phyloP scores from a whole-genome alignment of 2,888 invertebrate species.

The Oxyteleia sp. region DNA sequence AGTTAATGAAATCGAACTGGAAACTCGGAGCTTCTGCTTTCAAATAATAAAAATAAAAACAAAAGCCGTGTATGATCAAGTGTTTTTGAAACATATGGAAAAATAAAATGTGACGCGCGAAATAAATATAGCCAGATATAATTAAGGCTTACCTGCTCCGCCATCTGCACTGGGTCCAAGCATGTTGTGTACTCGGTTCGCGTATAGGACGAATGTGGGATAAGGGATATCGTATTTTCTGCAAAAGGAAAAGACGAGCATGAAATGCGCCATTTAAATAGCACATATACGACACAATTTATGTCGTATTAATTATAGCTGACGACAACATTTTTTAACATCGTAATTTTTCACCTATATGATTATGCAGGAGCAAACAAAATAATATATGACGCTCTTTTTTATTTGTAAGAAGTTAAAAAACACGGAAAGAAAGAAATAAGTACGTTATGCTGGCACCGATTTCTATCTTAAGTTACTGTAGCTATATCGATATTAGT shows the following conservation, averaged over 20 bases:
- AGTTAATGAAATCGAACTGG: conserved; percentile 31
- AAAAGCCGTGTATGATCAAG: conserved; percentile 44
- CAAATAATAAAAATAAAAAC: conserved; percentile 47
- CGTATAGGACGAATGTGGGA: conserved; percentile 97
- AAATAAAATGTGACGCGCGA: conserved; percentile 53
- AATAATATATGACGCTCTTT: no score
- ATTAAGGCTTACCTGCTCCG: conserved; percentile 92
- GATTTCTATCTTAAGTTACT: background rate
- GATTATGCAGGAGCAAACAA: conserved; percentile 1
- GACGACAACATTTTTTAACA: conserved; percentile 25
- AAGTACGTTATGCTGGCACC: background rate
- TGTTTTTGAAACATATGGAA: conserved; percentile 51
- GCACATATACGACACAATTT: conserved; percentile 26
- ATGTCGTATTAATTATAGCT: conserved; percentile 48
- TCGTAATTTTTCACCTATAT: conserved; percentile 7
- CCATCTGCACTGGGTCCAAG: conserved; percentile 97
- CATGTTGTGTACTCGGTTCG: conserved; percentile 97
- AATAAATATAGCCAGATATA: conserved; percentile 76
- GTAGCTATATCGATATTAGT: background rate
- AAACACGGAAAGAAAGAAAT: background rate
- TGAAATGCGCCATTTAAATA: conserved; percentile 40
- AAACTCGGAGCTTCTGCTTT: conserved; percentile 36
- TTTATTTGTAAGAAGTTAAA: no score
- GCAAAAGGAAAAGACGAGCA: conserved; percentile 75
- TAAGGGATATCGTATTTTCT: conserved; percentile 98